Evolutionary conservation across 2,888 invertebrate species (phyloP), one percentile per base, ranked within the genome.

Genomic region (Tinea trinotella): DNA sequence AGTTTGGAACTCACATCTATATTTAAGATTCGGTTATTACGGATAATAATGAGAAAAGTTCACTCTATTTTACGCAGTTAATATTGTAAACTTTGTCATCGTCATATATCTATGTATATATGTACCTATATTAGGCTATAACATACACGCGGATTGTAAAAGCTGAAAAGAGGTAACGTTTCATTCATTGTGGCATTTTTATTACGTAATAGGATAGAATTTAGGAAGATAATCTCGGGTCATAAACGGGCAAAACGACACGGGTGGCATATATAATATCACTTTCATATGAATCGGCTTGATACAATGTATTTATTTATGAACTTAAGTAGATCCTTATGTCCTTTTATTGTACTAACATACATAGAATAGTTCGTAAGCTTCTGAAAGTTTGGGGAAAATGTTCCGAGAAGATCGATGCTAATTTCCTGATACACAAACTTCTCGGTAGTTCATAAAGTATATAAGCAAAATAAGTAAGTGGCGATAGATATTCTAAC

Each of bases 151-250:
- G 17, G 19, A 46, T 46, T 46, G 46, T 46, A 46, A 46, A 46
- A 46, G 46, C 46, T 17, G 19, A 9, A 46, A 22, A 53, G 18
- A 40, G 53, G 18, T 62, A 62, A 63, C 59, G 65, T 64, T 69
- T 70, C 63, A 70, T 73, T 74, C 68, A 68, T 65, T 71, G 70
- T 68, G 68, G 70, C 62, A 71, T 74, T 79, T 76, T 78, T 76
- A 76, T 74, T 68, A 66, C 64, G 68, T 69, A 70, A 73, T 76
- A 75, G 74, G 70, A 65, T 53, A 66, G 66, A 73, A 75, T 76
- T 72, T 67, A 66, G 70, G 69, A 67, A 71, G 70, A 74, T 77
- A 74, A 76, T 77, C 72, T 71, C 59, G 61, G 67, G 66, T 68
- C 66, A 66, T 73, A 71, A 74, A 75, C 67, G 68, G 68, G 66